Evolutionary conservation across 92 coral and sea anemone species (phyloP).

Genomic region (Zoanthus sansibaricus): DNA sequence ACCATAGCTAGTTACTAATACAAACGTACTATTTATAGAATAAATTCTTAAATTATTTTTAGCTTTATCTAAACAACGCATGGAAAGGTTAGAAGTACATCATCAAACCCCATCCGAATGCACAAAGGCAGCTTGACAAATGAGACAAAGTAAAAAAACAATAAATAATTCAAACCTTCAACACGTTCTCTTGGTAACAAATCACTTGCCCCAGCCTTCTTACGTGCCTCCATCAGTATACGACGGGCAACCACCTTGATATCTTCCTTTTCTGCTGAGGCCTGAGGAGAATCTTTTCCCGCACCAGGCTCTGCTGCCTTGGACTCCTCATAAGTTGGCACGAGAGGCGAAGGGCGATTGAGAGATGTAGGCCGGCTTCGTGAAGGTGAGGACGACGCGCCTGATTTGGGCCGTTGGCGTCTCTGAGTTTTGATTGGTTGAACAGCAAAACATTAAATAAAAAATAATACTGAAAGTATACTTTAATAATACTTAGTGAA

Average conservation of each 20-base stretch:
- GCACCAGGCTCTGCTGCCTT: slow-evolving; percentile 35
- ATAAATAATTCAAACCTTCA: slow-evolving; percentile 15
- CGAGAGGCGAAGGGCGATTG: slow-evolving; percentile 68
- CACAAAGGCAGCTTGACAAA: no score
- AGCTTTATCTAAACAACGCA: no score
- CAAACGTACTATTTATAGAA: no score
- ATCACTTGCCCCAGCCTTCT: slow-evolving; percentile 89
- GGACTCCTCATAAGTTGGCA: slow-evolving; percentile 93
- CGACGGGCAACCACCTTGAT: slow-evolving; percentile 88
- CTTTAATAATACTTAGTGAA: no score
- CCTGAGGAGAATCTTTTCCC: slow-evolving; percentile 19
- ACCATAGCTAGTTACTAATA: no score
- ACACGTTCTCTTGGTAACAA: slow-evolving; percentile 84
- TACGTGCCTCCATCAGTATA: slow-evolving; percentile 94
- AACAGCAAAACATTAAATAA: neutral
- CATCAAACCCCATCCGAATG: no score
- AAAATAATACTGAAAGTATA: no score
- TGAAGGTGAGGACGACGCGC: slow-evolving; percentile 53
- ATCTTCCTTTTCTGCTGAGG: slow-evolving; percentile 64
- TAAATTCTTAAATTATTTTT: no score
- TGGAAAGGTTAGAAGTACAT: no score
- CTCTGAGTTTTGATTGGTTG: neutral
- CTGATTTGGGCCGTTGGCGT: slow-evolving; percentile 15
- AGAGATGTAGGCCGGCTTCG: slow-evolving; percentile 53
- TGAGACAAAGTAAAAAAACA: neutral